Percentiles rank a stretch among this genome's conserved stretches.
Evolutionary conservation across 2,113 vertebrate genomes (phyloP).

Genomic region (Ginglymostoma cirratum): DNA sequence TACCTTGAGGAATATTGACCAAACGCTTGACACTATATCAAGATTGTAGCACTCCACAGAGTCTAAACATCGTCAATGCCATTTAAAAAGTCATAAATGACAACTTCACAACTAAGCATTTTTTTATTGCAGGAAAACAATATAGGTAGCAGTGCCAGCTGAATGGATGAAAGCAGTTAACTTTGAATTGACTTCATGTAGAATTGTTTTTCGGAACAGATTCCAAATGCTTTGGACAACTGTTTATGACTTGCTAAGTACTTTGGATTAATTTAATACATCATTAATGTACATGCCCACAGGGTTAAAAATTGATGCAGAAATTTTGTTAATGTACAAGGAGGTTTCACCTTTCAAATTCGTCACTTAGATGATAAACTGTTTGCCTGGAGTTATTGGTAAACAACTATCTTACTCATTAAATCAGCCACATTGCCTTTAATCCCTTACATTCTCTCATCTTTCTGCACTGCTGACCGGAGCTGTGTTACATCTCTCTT

Average conservation of each 20-base stretch:
- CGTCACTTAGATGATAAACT: too few relatives aligned
- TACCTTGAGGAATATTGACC: neutral
- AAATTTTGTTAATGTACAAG: neutral
- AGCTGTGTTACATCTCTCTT: neutral
- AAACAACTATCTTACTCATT: neutral
- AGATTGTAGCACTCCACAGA: neutral
- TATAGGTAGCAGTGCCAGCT: too few relatives aligned
- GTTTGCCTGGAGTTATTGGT: neutral
- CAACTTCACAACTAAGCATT: neutral
- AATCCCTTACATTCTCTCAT: neutral
- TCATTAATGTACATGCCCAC: neutral
- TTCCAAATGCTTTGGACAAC: neutral
- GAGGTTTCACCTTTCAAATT: neutral
- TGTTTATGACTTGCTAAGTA: neutral
- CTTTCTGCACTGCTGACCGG: neutral
- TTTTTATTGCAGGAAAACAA: neutral
- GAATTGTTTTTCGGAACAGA: neutral
- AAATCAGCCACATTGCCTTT: neutral
- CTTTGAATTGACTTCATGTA: constrained; percentile 6
- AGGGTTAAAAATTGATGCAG: neutral
- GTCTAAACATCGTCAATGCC: neutral
- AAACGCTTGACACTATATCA: neutral
- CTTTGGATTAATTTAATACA: neutral
- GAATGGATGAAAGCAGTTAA: neutral
- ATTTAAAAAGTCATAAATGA: neutral